Evolutionary conservation across 2,888 invertebrate genomes (phyloP).

Genomic region (Stramonita haemastoma): DNA sequence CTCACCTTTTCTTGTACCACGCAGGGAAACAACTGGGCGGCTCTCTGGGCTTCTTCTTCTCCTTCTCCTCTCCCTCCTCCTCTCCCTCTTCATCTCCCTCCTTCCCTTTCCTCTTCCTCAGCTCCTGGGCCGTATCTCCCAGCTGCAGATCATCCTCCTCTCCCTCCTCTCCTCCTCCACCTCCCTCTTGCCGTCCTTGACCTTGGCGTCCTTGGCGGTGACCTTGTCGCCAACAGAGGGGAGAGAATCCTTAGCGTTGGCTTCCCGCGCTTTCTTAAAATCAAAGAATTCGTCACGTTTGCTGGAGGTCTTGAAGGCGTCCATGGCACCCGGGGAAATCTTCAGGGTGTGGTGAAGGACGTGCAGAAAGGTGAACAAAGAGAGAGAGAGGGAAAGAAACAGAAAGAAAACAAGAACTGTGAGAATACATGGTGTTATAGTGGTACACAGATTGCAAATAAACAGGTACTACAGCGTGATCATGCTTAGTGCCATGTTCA

Average conservation of each 20-base stretch:
- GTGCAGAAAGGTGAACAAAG: neutral
- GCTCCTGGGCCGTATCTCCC: slow-evolving; percentile 60
- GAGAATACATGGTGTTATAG: neutral
- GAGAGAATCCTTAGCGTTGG: slow-evolving; percentile 14
- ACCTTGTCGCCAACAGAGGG: slow-evolving; percentile 31
- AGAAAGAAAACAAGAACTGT: neutral
- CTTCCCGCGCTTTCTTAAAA: slow-evolving; percentile 21
- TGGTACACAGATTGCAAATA: no score
- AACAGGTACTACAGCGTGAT: no score
- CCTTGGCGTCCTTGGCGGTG: slow-evolving; percentile 13
- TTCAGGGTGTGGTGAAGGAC: neutral
- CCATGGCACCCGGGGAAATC: slow-evolving; percentile 10
- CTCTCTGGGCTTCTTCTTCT: slow-evolving; percentile 1
- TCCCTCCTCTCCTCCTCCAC: neutral
- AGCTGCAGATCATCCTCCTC: slow-evolving; percentile 56
- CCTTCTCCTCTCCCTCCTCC: slow-evolving; percentile 6
- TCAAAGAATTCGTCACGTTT: slow-evolving; percentile 27
- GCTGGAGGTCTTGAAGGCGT: slow-evolving; percentile 33
- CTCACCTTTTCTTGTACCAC: slow-evolving; percentile 36
- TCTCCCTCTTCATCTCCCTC: slow-evolving; percentile 50
- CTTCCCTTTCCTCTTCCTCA: slow-evolving; percentile 41
- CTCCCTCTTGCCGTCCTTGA: neutral
- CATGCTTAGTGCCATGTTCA: no score
- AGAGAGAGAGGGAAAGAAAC: neutral
- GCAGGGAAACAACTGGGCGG: slow-evolving; percentile 42